Conservation (phyloP, 2,113 vertebrate genomes). For the Melanerpes aurifrons region DNA sequence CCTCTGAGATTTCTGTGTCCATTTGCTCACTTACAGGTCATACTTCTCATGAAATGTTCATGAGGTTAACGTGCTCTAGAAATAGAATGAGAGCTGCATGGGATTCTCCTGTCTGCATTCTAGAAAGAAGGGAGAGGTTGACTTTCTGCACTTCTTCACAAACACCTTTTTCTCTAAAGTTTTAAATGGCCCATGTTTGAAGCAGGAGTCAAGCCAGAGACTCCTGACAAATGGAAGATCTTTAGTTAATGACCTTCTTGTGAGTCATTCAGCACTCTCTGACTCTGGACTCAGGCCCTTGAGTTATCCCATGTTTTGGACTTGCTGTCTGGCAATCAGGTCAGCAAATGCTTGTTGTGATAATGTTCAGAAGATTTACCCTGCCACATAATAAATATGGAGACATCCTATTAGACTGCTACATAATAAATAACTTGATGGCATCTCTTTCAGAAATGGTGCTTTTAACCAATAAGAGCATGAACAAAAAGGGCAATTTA, state of each 20-base stretch:
- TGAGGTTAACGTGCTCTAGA: not conserved
- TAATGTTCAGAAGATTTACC: not conserved
- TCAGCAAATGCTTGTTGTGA: not conserved
- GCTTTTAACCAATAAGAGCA: not conserved
- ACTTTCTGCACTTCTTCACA: not conserved
- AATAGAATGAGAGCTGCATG: not conserved
- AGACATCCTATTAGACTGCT: not conserved
- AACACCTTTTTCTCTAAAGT: not conserved
- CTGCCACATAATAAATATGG: not conserved
- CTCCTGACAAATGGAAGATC: not conserved
- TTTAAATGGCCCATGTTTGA: not conserved
- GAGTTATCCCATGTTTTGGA: not conserved
- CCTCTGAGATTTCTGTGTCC: not conserved
- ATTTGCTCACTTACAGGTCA: not conserved
- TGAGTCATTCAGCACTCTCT: conserved; percentile 6
- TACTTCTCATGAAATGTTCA: not conserved
- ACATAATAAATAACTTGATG: not conserved
- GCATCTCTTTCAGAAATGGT: not conserved
- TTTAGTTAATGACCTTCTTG: not conserved
- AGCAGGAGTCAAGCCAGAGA: not conserved
- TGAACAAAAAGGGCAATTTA: conserved; percentile 8
- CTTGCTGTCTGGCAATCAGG: not conserved
- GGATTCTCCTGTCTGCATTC: not conserved
- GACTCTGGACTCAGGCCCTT: not conserved
- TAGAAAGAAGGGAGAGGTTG: not conserved